Evolutionary conservation across 53 echinoderm and acorn worm species (phyloP), one percentile per base, ranked within the genome.

Genomic region (Echinometra lucunter): DNA sequence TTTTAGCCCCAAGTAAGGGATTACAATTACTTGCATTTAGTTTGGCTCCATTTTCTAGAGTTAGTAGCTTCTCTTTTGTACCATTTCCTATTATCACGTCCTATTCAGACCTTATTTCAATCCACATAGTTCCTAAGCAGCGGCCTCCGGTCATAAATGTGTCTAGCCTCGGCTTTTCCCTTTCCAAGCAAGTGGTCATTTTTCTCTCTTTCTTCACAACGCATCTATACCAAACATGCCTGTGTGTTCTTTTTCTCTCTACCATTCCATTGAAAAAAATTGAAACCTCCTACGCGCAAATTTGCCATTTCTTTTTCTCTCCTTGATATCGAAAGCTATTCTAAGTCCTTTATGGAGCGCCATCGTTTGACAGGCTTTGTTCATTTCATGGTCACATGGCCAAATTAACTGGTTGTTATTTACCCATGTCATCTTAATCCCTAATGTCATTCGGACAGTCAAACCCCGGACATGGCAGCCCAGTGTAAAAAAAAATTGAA

Each of bases 1-100:
- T 90, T 90, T 58, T 66, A 90, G 90, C 90, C 90, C 37, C 58
- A 40, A 90, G 90, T 90, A n/a, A 40, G 37, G 38, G 90, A 90
- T 90, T 90, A 90, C 90, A 90, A 90, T 90, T 90, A 90, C 90
- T 63, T 42, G 25, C 60, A 40, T 90, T 63, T 60, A 57, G 37
- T 53, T 32, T 88, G 34, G 55, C 55, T 88, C 88, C 12, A 37
- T 58, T 90, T 66, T 66, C 42, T 28, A 5, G 16, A 60, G 30
- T 25, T 2, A 42, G 57, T 38, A 66, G 56, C 63, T 63, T 90
- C 90, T 19, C 90, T 63, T 90, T 35, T 90, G 25, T 38, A 25
- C 8, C 30, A 40, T 38, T 40, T 90, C 27, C 90, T 63, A 90
- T 90, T 57, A 90, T 90, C 90, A 32, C 11, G 35, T 44, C 28